A percentile compares a stretch with the other conserved stretches of the same genome.
Conservation (phyloP, 2,888 invertebrate species). For the Oscheius sp. region DNA sequence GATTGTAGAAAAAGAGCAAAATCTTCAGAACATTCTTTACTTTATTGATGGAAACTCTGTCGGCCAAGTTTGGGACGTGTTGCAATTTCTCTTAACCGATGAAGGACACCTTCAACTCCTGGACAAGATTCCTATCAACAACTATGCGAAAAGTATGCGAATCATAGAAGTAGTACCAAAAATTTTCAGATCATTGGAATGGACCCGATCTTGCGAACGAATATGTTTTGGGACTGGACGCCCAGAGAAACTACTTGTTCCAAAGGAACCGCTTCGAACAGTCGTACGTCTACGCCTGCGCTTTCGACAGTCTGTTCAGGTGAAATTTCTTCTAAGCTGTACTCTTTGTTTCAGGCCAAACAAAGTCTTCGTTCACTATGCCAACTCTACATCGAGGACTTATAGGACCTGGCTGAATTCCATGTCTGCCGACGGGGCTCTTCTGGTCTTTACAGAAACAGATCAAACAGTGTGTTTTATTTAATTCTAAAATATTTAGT, state of each 20-base stretch:
- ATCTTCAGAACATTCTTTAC: slow-evolving; percentile 59
- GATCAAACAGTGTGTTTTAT: slow-evolving; percentile 5
- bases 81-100: slow-evolving; percentile 59
- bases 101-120: slow-evolving; percentile 52
- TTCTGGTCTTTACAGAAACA: slow-evolving; percentile 24
- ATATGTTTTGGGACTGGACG: slow-evolving; percentile 54
- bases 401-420: slow-evolving; percentile 52
- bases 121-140: slow-evolving; percentile 53
- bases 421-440: slow-evolving; percentile 38
- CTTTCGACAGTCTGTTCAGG: slow-evolving; percentile 63
- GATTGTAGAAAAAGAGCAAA: not conserved
- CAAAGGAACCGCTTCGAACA: slow-evolving; percentile 44
- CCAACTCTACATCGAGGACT: slow-evolving; percentile 34
- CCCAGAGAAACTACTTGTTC: slow-evolving; percentile 54
- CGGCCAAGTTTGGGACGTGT: slow-evolving; percentile 58
- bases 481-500: not conserved
- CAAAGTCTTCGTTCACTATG: slow-evolving; percentile 37
- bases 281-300: slow-evolving; percentile 52
- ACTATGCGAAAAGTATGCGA: slow-evolving; percentile 51
- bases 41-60: slow-evolving; percentile 61
- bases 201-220: slow-evolving; percentile 48
- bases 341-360: slow-evolving; percentile 32
- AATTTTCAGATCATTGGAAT: slow-evolving; percentile 35
- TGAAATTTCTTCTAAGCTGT: slow-evolving; percentile 22
- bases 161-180: slow-evolving; percentile 26